Percentiles rank a stretch among this genome's conserved stretches.
Evolutionary conservation across 53 echinoderm and acorn worm genomes (phyloP).

Genomic region (Arbacia lixula): DNA sequence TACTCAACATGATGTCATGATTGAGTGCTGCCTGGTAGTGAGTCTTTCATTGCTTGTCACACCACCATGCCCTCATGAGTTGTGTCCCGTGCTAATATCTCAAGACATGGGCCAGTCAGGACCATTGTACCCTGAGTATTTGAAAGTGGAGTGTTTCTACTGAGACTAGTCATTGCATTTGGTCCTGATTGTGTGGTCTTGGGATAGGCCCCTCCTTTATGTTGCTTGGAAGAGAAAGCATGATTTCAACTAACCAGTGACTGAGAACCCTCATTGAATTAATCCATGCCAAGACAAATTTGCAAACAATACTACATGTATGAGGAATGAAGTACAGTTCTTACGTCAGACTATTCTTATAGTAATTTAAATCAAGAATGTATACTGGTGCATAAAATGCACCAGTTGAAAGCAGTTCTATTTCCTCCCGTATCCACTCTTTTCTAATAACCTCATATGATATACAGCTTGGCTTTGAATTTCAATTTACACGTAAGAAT

Average conservation of each 20-base stretch:
- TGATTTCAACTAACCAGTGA: constrained; percentile 49
- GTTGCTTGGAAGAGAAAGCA: constrained; percentile 22
- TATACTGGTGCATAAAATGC: no score
- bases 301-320: neutral
- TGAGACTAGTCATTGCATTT: constrained; percentile 2
- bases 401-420: no score
- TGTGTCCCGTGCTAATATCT: constrained; percentile 14
- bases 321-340: no score
- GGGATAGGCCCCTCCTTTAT: constrained; percentile 7
- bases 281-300: no score
- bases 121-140: neutral
- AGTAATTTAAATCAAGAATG: no score
- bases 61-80: neutral
- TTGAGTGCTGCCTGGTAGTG: neutral
- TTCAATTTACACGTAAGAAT: no score
- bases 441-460: no score
- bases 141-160: constrained; percentile 12
- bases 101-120: constrained; percentile 13
- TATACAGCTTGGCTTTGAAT: no score
- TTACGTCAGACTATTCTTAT: no score
- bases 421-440: no score
- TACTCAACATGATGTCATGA: neutral
- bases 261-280: constrained; percentile 35
- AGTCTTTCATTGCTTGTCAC: constrained; percentile 24
- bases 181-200: neutral